Evolutionary conservation across 2,888 invertebrate species (phyloP), one percentile per base, ranked within the genome.

Genomic region (Cephus spinipes): DNA sequence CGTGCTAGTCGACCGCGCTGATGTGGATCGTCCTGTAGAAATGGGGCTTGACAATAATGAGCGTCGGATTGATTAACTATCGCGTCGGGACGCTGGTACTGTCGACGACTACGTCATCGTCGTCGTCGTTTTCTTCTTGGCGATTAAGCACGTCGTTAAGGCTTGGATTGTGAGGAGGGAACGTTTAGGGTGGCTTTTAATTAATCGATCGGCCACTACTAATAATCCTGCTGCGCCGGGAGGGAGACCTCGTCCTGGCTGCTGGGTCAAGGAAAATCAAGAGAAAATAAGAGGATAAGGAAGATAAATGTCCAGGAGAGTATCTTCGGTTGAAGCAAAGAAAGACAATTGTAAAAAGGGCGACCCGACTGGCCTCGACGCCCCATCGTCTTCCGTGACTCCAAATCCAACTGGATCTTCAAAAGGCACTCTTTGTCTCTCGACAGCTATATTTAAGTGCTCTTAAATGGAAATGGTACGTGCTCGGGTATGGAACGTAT

Each of bases 21-120:
- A 12, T 68, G 68, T 68, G 33, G 15, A 32, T 32, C 74, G 40
- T 31, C 74, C 32, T 40, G 69, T 9, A 68, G 74, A 79, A 75
- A n/a, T 71, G 80, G 79, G 81, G 81, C 40, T 76, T 80, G 82
- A 74, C 81, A 81, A 81, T 87, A 86, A 87, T 84, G 84, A 87
- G 84, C 84, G 81, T 73, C 81, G 80, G 87, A 87, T 88, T 87
- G 88, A 89, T 88, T 88, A 88, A 89, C 85, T 84, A 81, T 83
- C 33, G 31, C 79, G 33, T 30, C 81, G 77, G n/a, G 76, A 40
- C 79, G 30, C 55, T 69, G 76, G 32, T n/a, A 30, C 32, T n/a
- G 73, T 11, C 23, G 33, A 15, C 40, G 40, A 15, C 35, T 35
- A 11, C 35, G 33, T 6, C 33, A 9, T 35, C 35, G 35, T 35